These are phyloP conservation scores for Idaea aversata DNA, from an alignment of 2,888 invertebrate species.

Conservation along the genomic window DNA sequence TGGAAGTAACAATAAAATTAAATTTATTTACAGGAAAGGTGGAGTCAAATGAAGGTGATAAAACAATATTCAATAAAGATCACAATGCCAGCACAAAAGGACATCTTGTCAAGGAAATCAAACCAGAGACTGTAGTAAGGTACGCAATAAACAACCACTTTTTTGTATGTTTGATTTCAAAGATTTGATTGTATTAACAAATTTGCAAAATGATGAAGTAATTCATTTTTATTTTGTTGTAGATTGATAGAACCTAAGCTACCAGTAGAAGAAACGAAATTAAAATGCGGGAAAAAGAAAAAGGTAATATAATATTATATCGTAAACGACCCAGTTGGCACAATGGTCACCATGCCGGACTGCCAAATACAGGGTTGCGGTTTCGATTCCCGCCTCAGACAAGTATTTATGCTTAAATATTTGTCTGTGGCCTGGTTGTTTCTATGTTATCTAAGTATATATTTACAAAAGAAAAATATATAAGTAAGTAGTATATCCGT, in stretches of 20 bases:
- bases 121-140: slow-evolving; percentile 39
- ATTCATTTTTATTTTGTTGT: slow-evolving; percentile 22
- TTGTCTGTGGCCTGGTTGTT: too few relatives aligned
- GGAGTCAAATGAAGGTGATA: slow-evolving; percentile 45
- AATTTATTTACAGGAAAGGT: slow-evolving; percentile 31
- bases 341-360: too few relatives aligned
- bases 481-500: too few relatives aligned
- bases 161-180: neutral
- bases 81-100: slow-evolving; percentile 31
- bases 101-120: slow-evolving; percentile 18
- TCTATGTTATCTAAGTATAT: too few relatives aligned
- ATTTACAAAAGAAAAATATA: too few relatives aligned
- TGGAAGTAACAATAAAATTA: too few relatives aligned
- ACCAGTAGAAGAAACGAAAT: slow-evolving; percentile 39
- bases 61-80: slow-evolving; percentile 44
- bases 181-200: too few relatives aligned
- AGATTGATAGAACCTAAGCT: slow-evolving; percentile 50
- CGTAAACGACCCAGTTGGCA: neutral
- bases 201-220: too few relatives aligned
- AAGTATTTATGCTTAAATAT: neutral
- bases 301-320: slow-evolving; percentile 34
- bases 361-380: too few relatives aligned
- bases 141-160: slow-evolving; percentile 18
- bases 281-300: slow-evolving; percentile 41
- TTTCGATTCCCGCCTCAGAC: neutral